Percentiles rank a stretch among this genome's conserved stretches.
These are phyloP conservation scores for Patella pellucida DNA, from an alignment of 2,888 invertebrate genomes.

Conservation along the genomic window DNA sequence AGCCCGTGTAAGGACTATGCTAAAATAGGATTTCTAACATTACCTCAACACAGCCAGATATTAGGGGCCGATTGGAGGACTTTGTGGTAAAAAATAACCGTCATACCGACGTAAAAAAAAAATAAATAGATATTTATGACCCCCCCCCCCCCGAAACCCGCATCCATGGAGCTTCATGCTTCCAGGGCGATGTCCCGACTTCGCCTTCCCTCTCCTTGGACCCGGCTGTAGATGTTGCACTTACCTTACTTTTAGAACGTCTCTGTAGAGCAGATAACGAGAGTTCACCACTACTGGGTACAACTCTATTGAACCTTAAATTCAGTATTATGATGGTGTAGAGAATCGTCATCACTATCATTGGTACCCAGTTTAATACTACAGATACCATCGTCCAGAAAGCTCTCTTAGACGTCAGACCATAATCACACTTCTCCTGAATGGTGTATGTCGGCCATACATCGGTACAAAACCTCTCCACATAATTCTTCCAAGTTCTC, in stretches of 20 bases:
- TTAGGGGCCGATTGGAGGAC: too few relatives aligned
- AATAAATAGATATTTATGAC: too few relatives aligned
- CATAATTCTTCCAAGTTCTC: slow-evolving; percentile 53
- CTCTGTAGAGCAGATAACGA: slow-evolving; percentile 51
- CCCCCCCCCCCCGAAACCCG: too few relatives aligned
- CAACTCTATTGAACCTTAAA: slow-evolving; percentile 49
- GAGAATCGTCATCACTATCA: slow-evolving; percentile 54
- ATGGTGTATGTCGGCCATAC: slow-evolving; percentile 48
- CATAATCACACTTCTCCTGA: slow-evolving; percentile 45
- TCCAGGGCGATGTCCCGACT: background rate
- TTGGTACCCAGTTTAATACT: slow-evolving; percentile 64
- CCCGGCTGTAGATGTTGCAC: slow-evolving; percentile 5
- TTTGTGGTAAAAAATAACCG: too few relatives aligned
- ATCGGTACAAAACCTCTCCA: slow-evolving; percentile 58
- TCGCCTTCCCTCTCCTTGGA: too few relatives aligned
- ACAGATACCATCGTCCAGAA: slow-evolving; percentile 61
- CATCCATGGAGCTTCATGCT: background rate
- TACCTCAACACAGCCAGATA: too few relatives aligned
- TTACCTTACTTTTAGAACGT: slow-evolving; percentile 54
- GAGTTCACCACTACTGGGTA: slow-evolving; percentile 49
- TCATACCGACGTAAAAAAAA: too few relatives aligned
- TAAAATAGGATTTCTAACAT: too few relatives aligned
- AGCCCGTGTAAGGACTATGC: too few relatives aligned
- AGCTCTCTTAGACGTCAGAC: slow-evolving; percentile 49
- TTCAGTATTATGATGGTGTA: slow-evolving; percentile 56